A percentile compares a stretch with the other conserved stretches of the same genome.
These are phyloP conservation scores for Tineola bisselliella DNA, from an alignment of 2,888 invertebrate genomes.

Conservation along the genomic window DNA sequence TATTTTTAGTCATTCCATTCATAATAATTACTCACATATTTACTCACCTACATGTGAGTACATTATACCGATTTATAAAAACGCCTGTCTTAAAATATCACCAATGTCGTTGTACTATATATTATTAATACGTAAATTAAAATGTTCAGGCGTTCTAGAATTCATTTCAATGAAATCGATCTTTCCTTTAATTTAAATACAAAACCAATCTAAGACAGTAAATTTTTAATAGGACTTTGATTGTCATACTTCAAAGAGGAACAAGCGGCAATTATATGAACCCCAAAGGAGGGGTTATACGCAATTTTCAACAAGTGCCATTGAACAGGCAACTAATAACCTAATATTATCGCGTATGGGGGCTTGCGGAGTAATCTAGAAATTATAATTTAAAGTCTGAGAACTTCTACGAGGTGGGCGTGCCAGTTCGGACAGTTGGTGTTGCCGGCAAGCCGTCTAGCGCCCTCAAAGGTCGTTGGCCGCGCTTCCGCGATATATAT, in stretches of 20 bases:
- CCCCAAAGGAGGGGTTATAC: background rate
- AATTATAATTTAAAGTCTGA: background rate
- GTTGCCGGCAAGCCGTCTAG: conserved; percentile 5
- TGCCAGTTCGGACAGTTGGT: background rate
- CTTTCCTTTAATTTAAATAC: background rate
- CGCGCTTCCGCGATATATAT: background rate
- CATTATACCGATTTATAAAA: background rate
- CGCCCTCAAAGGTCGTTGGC: background rate
- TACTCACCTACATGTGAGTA: no score
- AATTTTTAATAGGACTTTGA: background rate
- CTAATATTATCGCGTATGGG: background rate
- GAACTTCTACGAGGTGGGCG: background rate
- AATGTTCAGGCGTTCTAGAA: background rate
- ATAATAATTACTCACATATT: no score
- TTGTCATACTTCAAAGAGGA: background rate
- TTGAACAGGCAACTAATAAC: background rate
- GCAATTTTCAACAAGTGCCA: background rate
- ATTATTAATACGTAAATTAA: background rate
- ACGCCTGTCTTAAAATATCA: background rate
- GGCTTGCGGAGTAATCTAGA: background rate
- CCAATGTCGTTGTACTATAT: background rate
- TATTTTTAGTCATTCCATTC: no score
- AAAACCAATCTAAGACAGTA: background rate
- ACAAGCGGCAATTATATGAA: background rate
- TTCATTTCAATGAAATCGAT: background rate